A percentile compares a stretch with the other conserved stretches of the same genome.
Evolutionary conservation across 2,888 invertebrate species (phyloP).

Genomic region (Mesodorylaimus sp.): DNA sequence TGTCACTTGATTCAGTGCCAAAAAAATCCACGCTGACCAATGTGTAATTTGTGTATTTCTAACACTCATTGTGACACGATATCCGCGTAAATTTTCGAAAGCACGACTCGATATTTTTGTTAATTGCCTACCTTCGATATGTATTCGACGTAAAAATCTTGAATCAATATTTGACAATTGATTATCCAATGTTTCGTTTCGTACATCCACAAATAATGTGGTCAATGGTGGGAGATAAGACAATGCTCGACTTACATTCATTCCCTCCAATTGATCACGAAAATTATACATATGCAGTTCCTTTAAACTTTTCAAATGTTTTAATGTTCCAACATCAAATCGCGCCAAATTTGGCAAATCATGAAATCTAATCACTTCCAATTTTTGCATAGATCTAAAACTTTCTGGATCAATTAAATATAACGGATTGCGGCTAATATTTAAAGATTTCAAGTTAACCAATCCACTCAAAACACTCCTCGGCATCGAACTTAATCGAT

Average conservation of each 20-base stretch:
- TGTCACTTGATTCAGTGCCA: constrained; percentile 6
- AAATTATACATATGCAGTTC: constrained; percentile 18
- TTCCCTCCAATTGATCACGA: constrained; percentile 13
- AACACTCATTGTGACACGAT: constrained; percentile 3
- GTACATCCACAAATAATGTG: constrained; percentile 13
- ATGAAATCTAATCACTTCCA: constrained; percentile 14
- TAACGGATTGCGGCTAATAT: constrained; percentile 22
- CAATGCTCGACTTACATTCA: constrained; percentile 18
- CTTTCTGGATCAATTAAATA: constrained; percentile 12
- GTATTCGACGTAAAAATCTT: constrained; percentile 1
- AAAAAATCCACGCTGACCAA: constrained; percentile 6
- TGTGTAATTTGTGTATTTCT: constrained; percentile 2
- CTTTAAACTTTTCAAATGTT: constrained; percentile 17
- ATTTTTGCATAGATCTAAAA: constrained; percentile 9
- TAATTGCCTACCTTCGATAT: neutral
- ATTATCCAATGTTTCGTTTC: neutral
- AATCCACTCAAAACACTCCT: constrained; percentile 7
- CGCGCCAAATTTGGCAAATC: constrained; percentile 18
- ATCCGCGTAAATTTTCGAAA: constrained; percentile 7
- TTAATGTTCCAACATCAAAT: constrained; percentile 16
- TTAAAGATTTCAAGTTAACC: constrained; percentile 19
- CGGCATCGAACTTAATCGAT: constrained; percentile 17
- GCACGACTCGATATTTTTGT: constrained; percentile 1
- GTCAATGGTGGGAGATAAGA: constrained; percentile 20
- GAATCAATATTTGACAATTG: constrained; percentile 4